Evolutionary conservation across 2,113 vertebrate genomes (phyloP).

Genomic region (Hyperoodon ampullatus): DNA sequence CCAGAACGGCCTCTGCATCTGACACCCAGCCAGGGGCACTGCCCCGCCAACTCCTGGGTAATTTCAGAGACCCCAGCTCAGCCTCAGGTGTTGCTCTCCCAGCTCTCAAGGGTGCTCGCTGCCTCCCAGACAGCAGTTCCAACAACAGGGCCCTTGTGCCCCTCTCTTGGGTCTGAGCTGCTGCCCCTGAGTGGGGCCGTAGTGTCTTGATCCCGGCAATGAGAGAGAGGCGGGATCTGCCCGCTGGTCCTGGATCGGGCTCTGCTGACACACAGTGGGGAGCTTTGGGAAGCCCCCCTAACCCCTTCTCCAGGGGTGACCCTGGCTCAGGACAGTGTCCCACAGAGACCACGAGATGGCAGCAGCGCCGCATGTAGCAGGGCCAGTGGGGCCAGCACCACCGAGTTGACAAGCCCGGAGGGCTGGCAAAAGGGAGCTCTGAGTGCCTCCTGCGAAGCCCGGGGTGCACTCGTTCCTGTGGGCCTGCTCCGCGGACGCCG

Average conservation of each 20-base stretch:
- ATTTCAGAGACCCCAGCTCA: not conserved
- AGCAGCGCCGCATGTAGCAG: not conserved
- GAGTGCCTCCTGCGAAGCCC: not conserved
- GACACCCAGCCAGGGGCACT: not conserved
- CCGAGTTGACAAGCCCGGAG: not conserved
- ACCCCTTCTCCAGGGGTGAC: not conserved
- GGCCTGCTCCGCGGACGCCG: fast-evolving
- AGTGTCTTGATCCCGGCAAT: not conserved
- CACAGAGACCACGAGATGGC: not conserved
- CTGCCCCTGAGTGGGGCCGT: not conserved
- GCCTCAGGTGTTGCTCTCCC: not conserved
- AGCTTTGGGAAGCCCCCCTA: not conserved
- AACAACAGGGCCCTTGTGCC: not conserved
- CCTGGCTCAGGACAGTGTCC: not conserved
- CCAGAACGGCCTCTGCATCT: not conserved
- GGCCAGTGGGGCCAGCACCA: not conserved
- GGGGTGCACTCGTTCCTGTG: fast-evolving
- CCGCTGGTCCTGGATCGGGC: not conserved
- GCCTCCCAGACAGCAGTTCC: not conserved
- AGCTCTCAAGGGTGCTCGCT: not conserved
- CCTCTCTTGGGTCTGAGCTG: not conserved
- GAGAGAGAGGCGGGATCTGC: too few relatives aligned
- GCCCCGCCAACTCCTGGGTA: not conserved
- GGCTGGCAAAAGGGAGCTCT: not conserved
- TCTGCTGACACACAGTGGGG: not conserved